phyloP scores from a whole-genome alignment of 1,140 invertebrate genomes.

The Drosophila melanica region DNA sequence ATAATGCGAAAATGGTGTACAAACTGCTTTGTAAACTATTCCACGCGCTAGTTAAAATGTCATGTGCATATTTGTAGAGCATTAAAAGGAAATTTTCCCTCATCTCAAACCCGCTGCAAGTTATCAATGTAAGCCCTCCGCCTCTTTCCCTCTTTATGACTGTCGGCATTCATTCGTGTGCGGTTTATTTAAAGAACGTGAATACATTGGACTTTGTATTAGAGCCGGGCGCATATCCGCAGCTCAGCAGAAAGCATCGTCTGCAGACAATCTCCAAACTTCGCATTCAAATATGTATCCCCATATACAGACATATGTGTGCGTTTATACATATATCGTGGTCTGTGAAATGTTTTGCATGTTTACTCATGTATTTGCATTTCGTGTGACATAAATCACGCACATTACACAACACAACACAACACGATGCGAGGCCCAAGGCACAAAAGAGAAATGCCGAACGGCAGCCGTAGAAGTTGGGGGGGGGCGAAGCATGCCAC shows the following conservation, averaged over 20 bases:
- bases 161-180: slow-evolving; percentile 52
- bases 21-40: neutral
- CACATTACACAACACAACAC: slow-evolving; percentile 60
- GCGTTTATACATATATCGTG: slow-evolving; percentile 28
- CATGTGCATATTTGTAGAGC: slow-evolving; percentile 1
- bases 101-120: slow-evolving; percentile 3
- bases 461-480: neutral
- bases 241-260: slow-evolving; percentile 12
- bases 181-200: slow-evolving; percentile 72
- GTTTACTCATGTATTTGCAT: slow-evolving; percentile 79
- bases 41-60: neutral
- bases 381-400: slow-evolving; percentile 81
- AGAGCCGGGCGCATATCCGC: slow-evolving; percentile 26
- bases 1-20: neutral
- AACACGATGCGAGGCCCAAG: slow-evolving; percentile 51
- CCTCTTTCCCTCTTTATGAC: neutral
- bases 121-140: slow-evolving; percentile 4
- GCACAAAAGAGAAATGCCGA: slow-evolving; percentile 64
- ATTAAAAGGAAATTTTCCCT: slow-evolving; percentile 8
- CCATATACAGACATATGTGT: slow-evolving; percentile 30
- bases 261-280: slow-evolving; percentile 38
- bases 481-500: neutral
- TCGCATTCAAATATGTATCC: slow-evolving; percentile 8
- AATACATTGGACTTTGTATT: slow-evolving; percentile 54
- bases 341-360: slow-evolving; percentile 66